Base-by-base conservation (phyloP, 2,113 vertebrate species). In the Neolamprologus falcicula region DNA sequence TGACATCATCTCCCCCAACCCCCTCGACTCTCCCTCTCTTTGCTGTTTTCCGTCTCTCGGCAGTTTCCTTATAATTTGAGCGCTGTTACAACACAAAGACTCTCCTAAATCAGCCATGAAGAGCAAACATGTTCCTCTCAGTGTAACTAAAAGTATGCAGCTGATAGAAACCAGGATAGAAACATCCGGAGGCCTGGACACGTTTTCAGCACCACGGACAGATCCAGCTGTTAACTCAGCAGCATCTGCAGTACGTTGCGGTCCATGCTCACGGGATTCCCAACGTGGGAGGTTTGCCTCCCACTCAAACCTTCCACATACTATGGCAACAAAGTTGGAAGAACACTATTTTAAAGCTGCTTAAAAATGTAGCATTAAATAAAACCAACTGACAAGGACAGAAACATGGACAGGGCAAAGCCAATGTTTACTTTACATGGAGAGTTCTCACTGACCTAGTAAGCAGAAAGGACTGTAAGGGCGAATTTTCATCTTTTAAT, bases 1-100 rank as follows among this genome's bases (percentile, higher is more conserved):
- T 96, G 95, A 96, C 95, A 95, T 96, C 94, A 96, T 86, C 92
- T 68, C 10, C 24, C 42, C 31, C 73, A 8, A 57, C 13, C 57
- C 45, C 24, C 4, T 55, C 24, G 52, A 3, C 50, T 19, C 40
- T 21, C 47, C 85, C 24, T 7, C 80, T 7, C 45, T 45, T 54
- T 17, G 4, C 53, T 2, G 9, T 0, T 54, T 28, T 5, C 78
- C 31, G 19, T 82, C 73, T 86, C 31, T 31, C 59, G 12, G 35
- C 57, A 13, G 66, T 37, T 45, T 73, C 31, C 57, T 19, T 1
- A 17, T 28, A 9, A 7, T 37, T 13, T 83, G 14, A 57, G 16
- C 35, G 68, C 24, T 1, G 53, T 40, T 17, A 9, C 81, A 86
- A 9, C 0, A n/a, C 28, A 26, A 35, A 61, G 37, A 35, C 6